Base-by-base conservation (phyloP, 2,888 invertebrate species). In the Panzeria rudis region DNA sequence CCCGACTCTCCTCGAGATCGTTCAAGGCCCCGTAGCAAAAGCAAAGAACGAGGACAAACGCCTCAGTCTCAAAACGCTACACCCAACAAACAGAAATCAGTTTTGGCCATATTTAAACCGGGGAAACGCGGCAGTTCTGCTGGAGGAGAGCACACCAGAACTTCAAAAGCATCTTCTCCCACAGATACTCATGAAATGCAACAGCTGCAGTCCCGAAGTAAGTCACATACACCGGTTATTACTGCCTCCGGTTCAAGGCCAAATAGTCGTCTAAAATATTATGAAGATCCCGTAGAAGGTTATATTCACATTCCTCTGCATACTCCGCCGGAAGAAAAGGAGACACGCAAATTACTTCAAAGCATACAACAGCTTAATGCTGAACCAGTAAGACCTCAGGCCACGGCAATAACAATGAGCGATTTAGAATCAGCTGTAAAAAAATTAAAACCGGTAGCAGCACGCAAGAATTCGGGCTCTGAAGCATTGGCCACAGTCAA, bases 261-360 rank as follows among this genome's bases (percentile, higher is more conserved):
- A 13, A 90, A 90, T 13, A 92, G 91, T 76, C 89, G 92, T 7
- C 87, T 93, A 54, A 94, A 94, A 86, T 95, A 95, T 90, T 95
- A 95, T 89, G 95, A 95, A 87, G 94, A 94, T 62, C 93, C 95
- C 0, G 92, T 94, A 50, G 94, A 95, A 88, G 95, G 95, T 0
- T 93, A 93, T 64, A 95, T 96, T 73, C 94, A 95, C 86, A 96
- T 96, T 88, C 96, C 96, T 0, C 91, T 96, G 79, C 95, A 95
- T 86, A 96, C 96, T n/a, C 96, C 96, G 4, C 95, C 95, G 0
- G 95, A 95, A 85, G 95, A 95, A 89, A 93, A 93, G 66, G 93
- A 94, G 54, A 88, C 91, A 0, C 89, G 90, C n/a, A 89, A 91
- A 38, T 83, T 92, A 68, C 86, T 92, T 11, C 89, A 91, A 66